phyloP scores from a whole-genome alignment of 1,140 invertebrate species.

The Cyphomyrmex costatus region DNA sequence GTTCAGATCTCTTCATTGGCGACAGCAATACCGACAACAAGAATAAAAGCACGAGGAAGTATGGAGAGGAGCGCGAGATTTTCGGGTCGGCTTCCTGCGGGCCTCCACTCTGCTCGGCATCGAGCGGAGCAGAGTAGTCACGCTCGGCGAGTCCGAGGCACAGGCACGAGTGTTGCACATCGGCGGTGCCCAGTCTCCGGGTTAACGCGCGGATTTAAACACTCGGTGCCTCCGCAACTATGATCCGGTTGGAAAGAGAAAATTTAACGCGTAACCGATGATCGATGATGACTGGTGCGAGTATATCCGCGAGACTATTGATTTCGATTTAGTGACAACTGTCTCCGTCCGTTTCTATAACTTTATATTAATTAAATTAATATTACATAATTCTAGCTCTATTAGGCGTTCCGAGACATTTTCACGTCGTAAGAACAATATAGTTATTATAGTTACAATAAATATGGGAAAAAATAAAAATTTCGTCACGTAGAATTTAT shows the following conservation, averaged over 20 bases:
- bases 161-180: slow-evolving; percentile 40
- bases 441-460: neutral
- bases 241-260: neutral
- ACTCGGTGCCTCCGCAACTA: neutral
- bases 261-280: neutral
- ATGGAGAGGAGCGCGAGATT: slow-evolving; percentile 46
- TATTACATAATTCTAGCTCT: neutral
- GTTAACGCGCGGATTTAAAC: slow-evolving; percentile 42
- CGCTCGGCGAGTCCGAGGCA: slow-evolving; percentile 54
- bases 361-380: neutral
- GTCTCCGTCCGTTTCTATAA: neutral
- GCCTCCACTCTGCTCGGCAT: slow-evolving; percentile 19
- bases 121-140: slow-evolving; percentile 50
- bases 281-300: slow-evolving; percentile 12
- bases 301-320: neutral
- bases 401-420: neutral
- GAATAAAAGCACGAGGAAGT: slow-evolving; percentile 16
- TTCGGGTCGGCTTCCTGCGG: slow-evolving; percentile 55
- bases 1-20: no score
- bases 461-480: neutral
- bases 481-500: neutral
- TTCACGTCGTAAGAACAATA: neutral
- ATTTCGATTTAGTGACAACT: neutral
- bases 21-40: neutral
- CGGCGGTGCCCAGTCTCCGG: slow-evolving; percentile 36